Percentiles rank a stretch among this genome's conserved stretches.
Evolutionary conservation across 2,797 vertebrate genomes (phyloP).

Genomic region (Gouania willdenowi): DNA sequence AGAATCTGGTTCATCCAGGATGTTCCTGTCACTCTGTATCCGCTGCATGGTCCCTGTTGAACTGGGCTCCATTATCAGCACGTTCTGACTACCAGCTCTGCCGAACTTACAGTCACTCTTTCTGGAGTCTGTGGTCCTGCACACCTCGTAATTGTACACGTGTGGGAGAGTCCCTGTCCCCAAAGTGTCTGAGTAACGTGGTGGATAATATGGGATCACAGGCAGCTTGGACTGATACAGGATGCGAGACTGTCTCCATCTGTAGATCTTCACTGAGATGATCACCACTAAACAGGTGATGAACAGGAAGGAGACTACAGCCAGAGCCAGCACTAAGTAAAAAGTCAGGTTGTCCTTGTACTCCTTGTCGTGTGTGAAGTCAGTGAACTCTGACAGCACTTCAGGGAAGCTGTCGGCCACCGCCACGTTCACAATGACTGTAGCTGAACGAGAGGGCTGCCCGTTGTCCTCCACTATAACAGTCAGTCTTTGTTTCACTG

Average conservation of each 20-base stretch:
- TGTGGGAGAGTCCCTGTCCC: constrained; percentile 8
- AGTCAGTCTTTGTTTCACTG: constrained; percentile 72
- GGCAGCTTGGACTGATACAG: constrained; percentile 39
- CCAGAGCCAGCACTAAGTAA: constrained; percentile 29
- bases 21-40: constrained; percentile 41
- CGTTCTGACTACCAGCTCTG: background rate
- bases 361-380: constrained; percentile 2
- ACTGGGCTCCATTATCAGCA: constrained; percentile 21
- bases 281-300: constrained; percentile 32
- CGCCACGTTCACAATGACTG: constrained; percentile 75
- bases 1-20: constrained; percentile 34
- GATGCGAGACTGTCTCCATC: constrained; percentile 31
- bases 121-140: constrained; percentile 33
- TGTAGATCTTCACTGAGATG: constrained; percentile 33
- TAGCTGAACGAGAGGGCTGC: constrained; percentile 64
- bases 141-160: background rate
- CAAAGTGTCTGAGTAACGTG: constrained; percentile 36
- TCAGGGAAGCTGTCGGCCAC: constrained; percentile 79
- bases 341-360: constrained; percentile 3
- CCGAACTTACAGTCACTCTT: constrained; percentile 29
- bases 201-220: constrained; percentile 45
- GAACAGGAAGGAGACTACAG: constrained; percentile 41
- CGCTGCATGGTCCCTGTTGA: constrained; percentile 44
- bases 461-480: constrained; percentile 77
- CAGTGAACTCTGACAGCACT: constrained; percentile 71